Percentiles rank a stretch among this genome's conserved stretches.
Evolutionary conservation across 2,113 vertebrate species (phyloP).

Genomic region (Monopterus albus): DNA sequence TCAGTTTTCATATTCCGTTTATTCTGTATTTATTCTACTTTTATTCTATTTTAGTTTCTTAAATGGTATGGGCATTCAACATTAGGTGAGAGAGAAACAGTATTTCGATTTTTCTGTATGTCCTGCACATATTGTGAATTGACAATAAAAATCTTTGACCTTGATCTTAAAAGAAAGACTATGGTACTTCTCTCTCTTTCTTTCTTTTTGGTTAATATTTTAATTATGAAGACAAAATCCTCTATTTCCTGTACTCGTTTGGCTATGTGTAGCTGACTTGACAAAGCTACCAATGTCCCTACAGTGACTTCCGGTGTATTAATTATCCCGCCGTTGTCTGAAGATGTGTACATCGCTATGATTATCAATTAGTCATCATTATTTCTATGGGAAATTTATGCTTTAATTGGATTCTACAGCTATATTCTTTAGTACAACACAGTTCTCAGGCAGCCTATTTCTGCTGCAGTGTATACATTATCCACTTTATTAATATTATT

Average conservation of each 20-base stretch:
- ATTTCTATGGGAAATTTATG: neutral
- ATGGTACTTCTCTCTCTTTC: too few species aligned
- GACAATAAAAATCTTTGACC: too few species aligned
- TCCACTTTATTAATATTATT: too few species aligned
- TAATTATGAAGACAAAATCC: neutral
- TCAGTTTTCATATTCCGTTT: too few species aligned
- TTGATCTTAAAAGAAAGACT: too few species aligned
- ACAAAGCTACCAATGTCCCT: conserved; percentile 9
- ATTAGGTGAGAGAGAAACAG: too few species aligned
- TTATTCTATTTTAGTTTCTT: too few species aligned
- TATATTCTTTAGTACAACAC: neutral
- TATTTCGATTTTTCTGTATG: too few species aligned
- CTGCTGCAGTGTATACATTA: neutral
- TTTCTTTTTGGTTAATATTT: too few species aligned
- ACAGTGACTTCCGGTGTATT: conserved; percentile 68
- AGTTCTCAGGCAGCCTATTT: neutral
- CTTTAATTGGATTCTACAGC: neutral
- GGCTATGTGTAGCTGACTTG: conserved; percentile 6
- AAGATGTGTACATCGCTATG: neutral
- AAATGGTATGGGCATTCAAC: too few species aligned
- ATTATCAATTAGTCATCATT: neutral
- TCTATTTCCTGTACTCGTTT: conserved; percentile 8
- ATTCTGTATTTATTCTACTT: too few species aligned
- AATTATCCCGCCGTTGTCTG: conserved; percentile 4
- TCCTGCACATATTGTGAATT: too few species aligned